These are phyloP conservation scores for Horisme vitalbata DNA, from an alignment of 2,888 invertebrate genomes.

Conservation along the genomic window DNA sequence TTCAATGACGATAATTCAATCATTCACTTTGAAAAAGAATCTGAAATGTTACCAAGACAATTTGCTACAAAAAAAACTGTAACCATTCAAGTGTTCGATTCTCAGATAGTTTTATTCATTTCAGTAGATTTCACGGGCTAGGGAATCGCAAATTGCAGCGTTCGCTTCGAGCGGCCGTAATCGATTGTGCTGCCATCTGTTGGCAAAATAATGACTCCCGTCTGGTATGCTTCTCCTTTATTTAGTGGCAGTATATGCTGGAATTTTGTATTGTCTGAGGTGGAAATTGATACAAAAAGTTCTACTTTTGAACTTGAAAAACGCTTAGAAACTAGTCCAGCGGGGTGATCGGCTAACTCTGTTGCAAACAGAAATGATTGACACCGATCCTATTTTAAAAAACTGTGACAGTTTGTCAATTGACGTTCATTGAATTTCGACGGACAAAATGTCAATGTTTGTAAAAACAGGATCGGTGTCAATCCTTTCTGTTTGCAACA, in stretches of 20 bases:
- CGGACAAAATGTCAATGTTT: too few relatives aligned
- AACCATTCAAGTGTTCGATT: conserved; percentile 60
- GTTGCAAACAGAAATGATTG: too few relatives aligned
- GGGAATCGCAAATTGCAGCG: conserved; percentile 74
- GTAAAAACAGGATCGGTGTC: too few relatives aligned
- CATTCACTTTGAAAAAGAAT: neutral
- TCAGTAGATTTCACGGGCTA: conserved; percentile 78
- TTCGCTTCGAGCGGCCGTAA: conserved; percentile 65
- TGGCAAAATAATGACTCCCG: conserved; percentile 77
- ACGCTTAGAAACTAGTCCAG: too few relatives aligned
- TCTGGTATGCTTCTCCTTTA: conserved; percentile 70
- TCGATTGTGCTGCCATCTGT: conserved; percentile 81
- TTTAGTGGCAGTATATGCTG: conserved; percentile 48
- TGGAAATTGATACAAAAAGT: neutral
- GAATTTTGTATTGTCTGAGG: conserved; percentile 17
- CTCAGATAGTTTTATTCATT: conserved; percentile 79
- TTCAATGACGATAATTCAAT: too few relatives aligned
- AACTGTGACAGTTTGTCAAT: too few relatives aligned
- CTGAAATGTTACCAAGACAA: conserved; percentile 17
- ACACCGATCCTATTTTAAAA: too few relatives aligned
- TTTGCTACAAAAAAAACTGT: conserved; percentile 25
- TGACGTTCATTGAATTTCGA: too few relatives aligned
- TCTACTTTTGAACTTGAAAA: too few relatives aligned
- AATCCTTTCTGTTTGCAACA: too few relatives aligned
- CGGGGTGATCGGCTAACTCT: too few relatives aligned